Evolutionary conservation across 1,140 invertebrate genomes (phyloP), one percentile per base, ranked within the genome.

Genomic region (Euborellia annulipes): DNA sequence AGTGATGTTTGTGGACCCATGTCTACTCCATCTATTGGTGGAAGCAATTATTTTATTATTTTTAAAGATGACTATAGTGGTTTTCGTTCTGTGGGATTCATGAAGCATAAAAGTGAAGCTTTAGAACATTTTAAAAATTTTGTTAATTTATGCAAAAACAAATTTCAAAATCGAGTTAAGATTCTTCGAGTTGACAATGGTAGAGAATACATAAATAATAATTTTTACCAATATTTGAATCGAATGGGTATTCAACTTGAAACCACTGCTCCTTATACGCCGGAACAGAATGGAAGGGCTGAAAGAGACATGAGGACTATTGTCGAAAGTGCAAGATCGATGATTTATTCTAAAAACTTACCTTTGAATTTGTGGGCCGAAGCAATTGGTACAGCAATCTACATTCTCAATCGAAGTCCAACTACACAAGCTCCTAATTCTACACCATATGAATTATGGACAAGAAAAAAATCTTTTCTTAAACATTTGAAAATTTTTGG

Each of bases 281-380:
- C 53, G 2, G 38, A 54, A 23, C 53, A 54, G 36, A 54, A 54
- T 20, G 52, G 50, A 13, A 18, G 38, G 8, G 53, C 50, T 13
- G 52, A 54, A 37, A 32, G 53, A 38, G 41, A 41, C 16, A 55
- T n/a, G n/a, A n/a, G n/a, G n/a, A n/a, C n/a, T n/a, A n/a, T n/a
- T n/a, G n/a, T n/a, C n/a, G n/a, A 38, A 38, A 38, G 36, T 38
- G 36, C 36, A 38, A 38, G 36, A 18, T 38, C 36, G 3, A 38
- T 38, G 36, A 14, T 38, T 3, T 38, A 38, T n/a, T 38, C 36
- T 17, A 38, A 38, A 38, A 18, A 38, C n/a, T 17, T 38, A 14
- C 36, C 36, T 8, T 18, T 7, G 36, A 17, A 38, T 18, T 38
- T 38, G n/a, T 38, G 36, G 36, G 36, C 36, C 16, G 36, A 38